Conservation (phyloP, 2,888 invertebrate species). For the Leptinotarsa tumamoca region DNA sequence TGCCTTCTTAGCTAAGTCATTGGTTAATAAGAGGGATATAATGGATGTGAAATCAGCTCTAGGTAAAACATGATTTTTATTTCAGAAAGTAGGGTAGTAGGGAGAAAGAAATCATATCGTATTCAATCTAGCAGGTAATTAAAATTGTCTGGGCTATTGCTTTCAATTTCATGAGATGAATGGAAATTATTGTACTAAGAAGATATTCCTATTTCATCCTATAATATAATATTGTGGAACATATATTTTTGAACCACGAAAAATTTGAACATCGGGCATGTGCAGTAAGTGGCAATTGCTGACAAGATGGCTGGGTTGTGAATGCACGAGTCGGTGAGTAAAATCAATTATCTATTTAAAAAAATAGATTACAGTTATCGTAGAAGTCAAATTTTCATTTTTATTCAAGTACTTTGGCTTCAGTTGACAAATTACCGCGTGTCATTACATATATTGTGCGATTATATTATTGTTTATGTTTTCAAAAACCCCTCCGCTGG, state of each 20-base stretch:
- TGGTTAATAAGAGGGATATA: no score
- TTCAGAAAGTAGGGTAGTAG: no score
- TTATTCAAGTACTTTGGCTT: neutral
- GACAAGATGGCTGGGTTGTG: constrained; percentile 61
- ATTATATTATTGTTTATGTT: neutral
- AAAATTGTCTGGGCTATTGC: no score
- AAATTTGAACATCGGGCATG: constrained; percentile 22
- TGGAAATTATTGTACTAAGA: no score
- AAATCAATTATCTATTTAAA: constrained; percentile 36
- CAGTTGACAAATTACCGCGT: neutral
- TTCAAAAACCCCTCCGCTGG: neutral
- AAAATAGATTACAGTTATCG: neutral
- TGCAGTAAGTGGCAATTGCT: constrained; percentile 48
- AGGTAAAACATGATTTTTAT: no score
- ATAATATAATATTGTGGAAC: no score
- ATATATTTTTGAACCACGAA: neutral
- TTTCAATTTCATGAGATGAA: no score
- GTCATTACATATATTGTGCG: neutral
- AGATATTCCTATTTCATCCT: no score
- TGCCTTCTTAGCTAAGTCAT: no score
- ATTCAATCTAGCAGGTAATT: no score
- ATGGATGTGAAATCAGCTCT: no score
- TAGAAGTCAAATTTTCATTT: neutral
- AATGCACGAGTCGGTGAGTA: constrained; percentile 62
- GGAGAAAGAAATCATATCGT: no score